phyloP scores from a whole-genome alignment of 1,140 invertebrate species.

The Sycophila sp. region DNA sequence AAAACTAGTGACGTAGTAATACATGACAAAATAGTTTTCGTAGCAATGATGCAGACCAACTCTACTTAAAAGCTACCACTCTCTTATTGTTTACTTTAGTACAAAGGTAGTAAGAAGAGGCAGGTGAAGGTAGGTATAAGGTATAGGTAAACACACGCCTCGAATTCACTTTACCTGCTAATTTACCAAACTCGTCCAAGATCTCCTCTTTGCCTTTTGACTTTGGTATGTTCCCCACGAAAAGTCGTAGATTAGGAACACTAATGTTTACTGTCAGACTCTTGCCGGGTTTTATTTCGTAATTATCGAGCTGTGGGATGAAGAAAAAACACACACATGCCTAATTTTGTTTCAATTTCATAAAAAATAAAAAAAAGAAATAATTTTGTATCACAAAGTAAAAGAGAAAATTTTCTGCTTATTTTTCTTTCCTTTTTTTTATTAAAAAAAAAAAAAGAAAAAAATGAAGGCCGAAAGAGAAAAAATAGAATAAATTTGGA shows the following conservation, averaged over 20 bases:
- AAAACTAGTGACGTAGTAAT: conserved; percentile 34
- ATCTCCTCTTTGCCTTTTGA: conserved; percentile 99
- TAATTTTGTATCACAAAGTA: conserved; percentile 31
- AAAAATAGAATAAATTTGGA: conserved; percentile 25
- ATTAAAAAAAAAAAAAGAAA: conserved; percentile 15
- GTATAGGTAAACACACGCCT: conserved; percentile 69
- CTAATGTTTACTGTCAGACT: conserved; percentile 99
- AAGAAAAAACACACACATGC: conserved; percentile 75
- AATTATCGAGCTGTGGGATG: conserved; percentile 96
- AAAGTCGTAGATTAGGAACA: conserved; percentile 99
- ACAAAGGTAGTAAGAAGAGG: conserved; percentile 41
- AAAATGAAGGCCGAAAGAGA: conserved; percentile 4
- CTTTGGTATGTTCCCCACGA: conserved; percentile 99
- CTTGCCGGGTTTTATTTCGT: conserved; percentile 99
- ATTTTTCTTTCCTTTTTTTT: conserved; percentile 21
- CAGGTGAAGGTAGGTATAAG: conserved; percentile 47
- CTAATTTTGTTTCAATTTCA: conserved; percentile 69
- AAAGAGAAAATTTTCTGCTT: conserved; percentile 14
- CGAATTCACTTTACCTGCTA: conserved; percentile 94
- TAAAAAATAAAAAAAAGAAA: conserved; percentile 52
- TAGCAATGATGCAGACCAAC: conserved; percentile 40
- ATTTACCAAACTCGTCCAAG: conserved; percentile 99
- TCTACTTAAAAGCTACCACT: conserved; percentile 65
- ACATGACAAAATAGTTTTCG: conserved; percentile 35
- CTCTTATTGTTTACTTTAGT: conserved; percentile 46